Evolutionary conservation across 2,797 vertebrate species (phyloP), one percentile per base, ranked within the genome.

Genomic region (Oryzias dopingdopingensis): DNA sequence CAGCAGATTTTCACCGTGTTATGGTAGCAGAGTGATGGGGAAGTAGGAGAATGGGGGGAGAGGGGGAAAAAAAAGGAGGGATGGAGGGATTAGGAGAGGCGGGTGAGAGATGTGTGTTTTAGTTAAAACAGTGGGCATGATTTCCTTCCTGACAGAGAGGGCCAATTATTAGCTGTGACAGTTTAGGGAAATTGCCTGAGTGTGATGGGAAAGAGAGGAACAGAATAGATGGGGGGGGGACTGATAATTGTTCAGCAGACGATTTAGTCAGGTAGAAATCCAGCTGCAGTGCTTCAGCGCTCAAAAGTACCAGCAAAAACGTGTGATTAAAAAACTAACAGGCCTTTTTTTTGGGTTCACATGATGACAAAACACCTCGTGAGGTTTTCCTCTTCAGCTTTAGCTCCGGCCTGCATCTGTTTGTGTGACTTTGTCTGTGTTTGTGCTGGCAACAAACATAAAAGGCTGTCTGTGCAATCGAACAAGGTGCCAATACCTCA

Each of bases 401-500:
- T 64, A 67, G 55, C 70, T 56, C 54, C 50, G 16, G 17, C 45
- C n/a, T 67, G 14, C 60, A 3, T 52, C 46, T 59, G 54, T 41
- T 24, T 40, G 44, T 24, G 14, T 82, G 82, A 76, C 74, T 80
- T 17, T 40, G 75, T 23, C 67, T 66, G 82, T 72, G 71, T 90
- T 78, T 81, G 60, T 52, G 77, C 79, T 87, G 86, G 80, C 86
- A 88, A 84, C 82, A 88, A 88, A 90, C 87, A 89, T 77, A 88
- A 86, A 84, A 83, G 80, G 81, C 76, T 79, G 65, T 85, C 74
- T 66, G 82, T 83, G 79, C 77, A 77, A 88, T 81, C 62, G 79
- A 89, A 91, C 84, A 86, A 90, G 82, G 80, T 92, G 90, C 90
- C 90, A 68, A 92, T 92, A 91, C 74, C 82, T 75, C 67, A 82